Percentiles rank a stretch among this genome's conserved stretches.
Conservation (phyloP, 2,113 vertebrate genomes). For the Gymnorhina tibicen region DNA sequence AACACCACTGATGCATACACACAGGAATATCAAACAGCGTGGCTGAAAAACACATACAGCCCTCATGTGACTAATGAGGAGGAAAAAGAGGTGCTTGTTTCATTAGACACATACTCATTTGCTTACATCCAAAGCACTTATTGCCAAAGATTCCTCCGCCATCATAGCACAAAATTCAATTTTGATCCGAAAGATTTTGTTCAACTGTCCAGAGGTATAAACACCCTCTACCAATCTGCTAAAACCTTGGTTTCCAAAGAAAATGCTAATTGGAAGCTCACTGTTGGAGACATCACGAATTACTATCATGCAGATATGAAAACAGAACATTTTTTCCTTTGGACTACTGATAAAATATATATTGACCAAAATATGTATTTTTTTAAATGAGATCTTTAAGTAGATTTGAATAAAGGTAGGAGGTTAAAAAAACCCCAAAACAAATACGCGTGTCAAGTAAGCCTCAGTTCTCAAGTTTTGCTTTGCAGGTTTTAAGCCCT, state of each 20-base stretch:
- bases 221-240: background rate
- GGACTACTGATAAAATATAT: background rate
- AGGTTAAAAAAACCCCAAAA: background rate
- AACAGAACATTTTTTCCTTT: background rate
- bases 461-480: background rate
- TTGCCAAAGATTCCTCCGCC: background rate
- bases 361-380: background rate
- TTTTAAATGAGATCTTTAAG: background rate
- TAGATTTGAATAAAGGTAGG: background rate
- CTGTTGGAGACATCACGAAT: background rate
- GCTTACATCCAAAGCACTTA: background rate
- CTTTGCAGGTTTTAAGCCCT: background rate
- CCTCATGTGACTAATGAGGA: background rate
- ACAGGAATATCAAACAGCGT: background rate
- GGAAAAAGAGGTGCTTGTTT: background rate
- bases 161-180: background rate
- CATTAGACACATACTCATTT: background rate
- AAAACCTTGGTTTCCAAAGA: background rate
- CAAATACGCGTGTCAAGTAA: background rate
- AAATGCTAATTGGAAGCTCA: background rate
- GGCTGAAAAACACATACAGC: background rate
- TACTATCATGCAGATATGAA: background rate
- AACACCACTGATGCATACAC: background rate
- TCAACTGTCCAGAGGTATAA: background rate
- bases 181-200: background rate